Evolutionary conservation across 2,888 invertebrate species (phyloP), one percentile per base, ranked within the genome.

Genomic region (Onthophagus sagittarius): DNA sequence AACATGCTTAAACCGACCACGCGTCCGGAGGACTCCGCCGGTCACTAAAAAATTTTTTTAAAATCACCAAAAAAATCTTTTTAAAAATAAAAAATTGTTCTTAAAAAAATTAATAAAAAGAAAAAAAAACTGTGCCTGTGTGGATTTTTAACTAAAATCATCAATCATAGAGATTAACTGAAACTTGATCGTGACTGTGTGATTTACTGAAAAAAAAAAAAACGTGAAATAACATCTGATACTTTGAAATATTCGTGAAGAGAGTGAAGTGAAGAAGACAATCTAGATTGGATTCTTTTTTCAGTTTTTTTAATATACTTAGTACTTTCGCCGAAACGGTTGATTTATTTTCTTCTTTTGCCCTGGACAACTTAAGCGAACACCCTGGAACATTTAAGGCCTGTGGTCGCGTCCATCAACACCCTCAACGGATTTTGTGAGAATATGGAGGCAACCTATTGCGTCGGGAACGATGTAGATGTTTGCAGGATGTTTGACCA

Each of bases 401-500:
- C 86, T 75, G 85, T 86, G 80, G 85, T 86, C 84, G 85, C 85
- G 82, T 86, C 86, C 80, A 86, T 86, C 83, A 85, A 86, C 84
- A 86, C 85, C 83, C 85, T 86, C 82, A 85, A 85, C 81, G 85
- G 85, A 80, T 84, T 84, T 81, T 85, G 85, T 84, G 87, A 87
- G 84, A 87, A 86, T 85, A 89, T 89, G 89, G 90, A 90, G 86
- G 88, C 89, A 80, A 89, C 89, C 81, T 90, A 90, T 83, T 88
- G 89, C 85, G 88, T 89, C 83, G 88, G 89, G 79, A 87, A 86
- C 82, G 87, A 86, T 84, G 84, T 85, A 82, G 89, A 89, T 83
- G 88, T 89, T 80, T 88, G 88, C 87, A 88, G 89, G 83, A 90
- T 90, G 90, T 90, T 90, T 82, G 90, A 90, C 84, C 90, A 90